Evolutionary conservation across 2,113 vertebrate species (phyloP).

Genomic region (Chiloscyllium plagiosum): DNA sequence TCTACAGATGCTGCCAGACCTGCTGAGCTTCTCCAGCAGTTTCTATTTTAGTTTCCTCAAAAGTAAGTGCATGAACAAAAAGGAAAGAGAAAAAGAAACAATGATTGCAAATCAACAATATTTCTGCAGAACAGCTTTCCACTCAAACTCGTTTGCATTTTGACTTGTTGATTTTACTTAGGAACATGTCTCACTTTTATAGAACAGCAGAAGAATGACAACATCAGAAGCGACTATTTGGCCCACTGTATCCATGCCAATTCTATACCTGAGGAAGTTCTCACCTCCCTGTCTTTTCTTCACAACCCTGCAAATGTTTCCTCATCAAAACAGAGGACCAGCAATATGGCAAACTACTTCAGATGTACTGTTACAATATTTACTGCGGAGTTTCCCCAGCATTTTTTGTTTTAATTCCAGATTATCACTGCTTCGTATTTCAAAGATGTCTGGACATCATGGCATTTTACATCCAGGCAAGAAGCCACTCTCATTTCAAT

Average conservation of each 20-base stretch:
- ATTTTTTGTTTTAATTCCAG: no score
- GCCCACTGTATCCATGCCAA: no score
- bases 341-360: not conserved
- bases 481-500: not conserved
- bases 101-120: not conserved
- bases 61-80: constrained; percentile 60
- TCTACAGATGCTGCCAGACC: no score
- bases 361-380: not conserved
- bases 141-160: not conserved
- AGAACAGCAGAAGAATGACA: no score
- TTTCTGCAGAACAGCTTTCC: not conserved
- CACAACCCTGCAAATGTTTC: no score
- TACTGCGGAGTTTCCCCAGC: no score
- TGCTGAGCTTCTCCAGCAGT: no score
- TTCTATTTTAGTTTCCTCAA: constrained; percentile 43
- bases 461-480: not conserved
- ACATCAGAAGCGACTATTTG: no score
- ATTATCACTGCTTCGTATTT: not conserved
- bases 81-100: constrained; percentile 39
- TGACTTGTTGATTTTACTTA: not conserved
- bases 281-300: no score
- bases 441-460: no score
- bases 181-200: not conserved
- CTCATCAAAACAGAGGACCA: not conserved
- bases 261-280: no score